Base-by-base conservation (phyloP, 2,113 vertebrate genomes). In the Chlamydotis undulata region DNA sequence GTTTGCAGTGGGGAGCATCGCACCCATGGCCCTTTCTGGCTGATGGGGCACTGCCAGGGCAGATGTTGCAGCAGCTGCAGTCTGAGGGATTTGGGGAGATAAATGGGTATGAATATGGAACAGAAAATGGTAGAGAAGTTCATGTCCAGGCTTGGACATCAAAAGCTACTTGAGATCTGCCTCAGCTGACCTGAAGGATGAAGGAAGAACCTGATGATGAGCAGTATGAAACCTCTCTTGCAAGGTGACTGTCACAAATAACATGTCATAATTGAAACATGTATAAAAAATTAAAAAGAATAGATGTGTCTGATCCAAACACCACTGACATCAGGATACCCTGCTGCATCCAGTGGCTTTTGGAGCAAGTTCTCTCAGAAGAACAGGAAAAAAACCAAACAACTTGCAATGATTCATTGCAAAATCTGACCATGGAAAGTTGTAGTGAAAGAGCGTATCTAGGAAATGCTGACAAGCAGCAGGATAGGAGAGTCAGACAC, bases 401-500 rank as follows among this genome's bases (percentile, higher is more conserved):
- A 95, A 50, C 59, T 69, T 53, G 47, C 56, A 95, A 53, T 91
- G 95, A 96, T 93, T 93, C 93, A 93, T 88, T 96, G 89, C 96
- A 96, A 97, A 97, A 96, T 97, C 95, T 91, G 95, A 97, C 93
- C 92, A 94, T 83, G 87, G 85, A 86, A 97, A 95, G 92, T 84
- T 97, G 92, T 95, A 97, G 95, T 19, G 73, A 96, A 97, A 96
- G 90, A 95, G 75, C 94, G 94, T 96, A 97, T 96, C 95, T 96
- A 96, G 96, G 97, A 97, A 97, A 93, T 95, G 95, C 96, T 97
- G 97, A 98, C 94, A 98, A 97, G 97, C 96, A 98, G 96, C 93
- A 60, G 91, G 93, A 91, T 33, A 84, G 97, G 95, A 97, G 91
- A 97, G 97, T 93, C 97, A 95, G 97, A 95, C 59, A 95, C 94